phyloP scores from a whole-genome alignment of 2,888 invertebrate genomes.

The Thereva nobilitata region DNA sequence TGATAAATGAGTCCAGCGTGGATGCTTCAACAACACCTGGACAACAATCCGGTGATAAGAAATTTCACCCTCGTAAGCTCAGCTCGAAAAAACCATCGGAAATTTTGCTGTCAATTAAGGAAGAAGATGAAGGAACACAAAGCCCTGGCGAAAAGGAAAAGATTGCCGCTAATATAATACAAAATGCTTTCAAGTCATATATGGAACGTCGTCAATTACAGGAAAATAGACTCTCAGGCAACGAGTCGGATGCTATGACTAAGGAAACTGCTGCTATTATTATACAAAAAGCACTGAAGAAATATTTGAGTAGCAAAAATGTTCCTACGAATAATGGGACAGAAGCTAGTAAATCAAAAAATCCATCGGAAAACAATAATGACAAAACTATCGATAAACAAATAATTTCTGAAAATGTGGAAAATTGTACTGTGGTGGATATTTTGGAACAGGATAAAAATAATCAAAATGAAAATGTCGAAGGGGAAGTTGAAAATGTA shows the following conservation, averaged over 20 bases:
- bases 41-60: conserved; percentile 20
- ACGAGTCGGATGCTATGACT: conserved; percentile 53
- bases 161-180: conserved; percentile 40
- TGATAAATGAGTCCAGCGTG: conserved; percentile 1
- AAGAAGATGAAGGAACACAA: conserved; percentile 28
- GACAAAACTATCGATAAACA: no score
- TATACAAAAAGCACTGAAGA: conserved; percentile 64
- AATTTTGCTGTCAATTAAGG: conserved; percentile 30
- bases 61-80: conserved; percentile 31
- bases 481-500: no score
- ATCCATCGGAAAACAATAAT: no score
- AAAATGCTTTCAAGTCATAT: conserved; percentile 24
- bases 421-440: no score
- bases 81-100: conserved; percentile 36
- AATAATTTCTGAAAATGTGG: no score
- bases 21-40: conserved; percentile 4
- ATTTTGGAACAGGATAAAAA: no score
- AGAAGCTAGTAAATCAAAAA: conserved; percentile 7
- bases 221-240: conserved; percentile 32
- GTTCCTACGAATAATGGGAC: neutral
- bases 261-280: conserved; percentile 62
- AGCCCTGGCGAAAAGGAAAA: conserved; percentile 40
- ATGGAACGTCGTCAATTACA: conserved; percentile 44
- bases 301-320: conserved; percentile 52
- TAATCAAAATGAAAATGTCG: no score